These are phyloP conservation scores for Heteromyza rotundicornis DNA, from an alignment of 2,888 invertebrate genomes.

Conservation along the genomic window DNA sequence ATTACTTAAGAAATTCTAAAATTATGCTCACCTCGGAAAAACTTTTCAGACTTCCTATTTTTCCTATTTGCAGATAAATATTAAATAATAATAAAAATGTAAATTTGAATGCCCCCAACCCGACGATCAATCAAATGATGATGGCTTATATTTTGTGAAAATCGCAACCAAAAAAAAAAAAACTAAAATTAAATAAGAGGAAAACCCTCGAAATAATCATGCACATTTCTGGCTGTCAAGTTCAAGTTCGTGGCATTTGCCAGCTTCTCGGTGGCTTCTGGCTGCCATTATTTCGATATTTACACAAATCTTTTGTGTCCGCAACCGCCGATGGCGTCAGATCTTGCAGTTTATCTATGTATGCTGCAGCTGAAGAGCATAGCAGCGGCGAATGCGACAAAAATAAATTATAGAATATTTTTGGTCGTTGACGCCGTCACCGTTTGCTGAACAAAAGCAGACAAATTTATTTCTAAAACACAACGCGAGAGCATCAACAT, in stretches of 20 bases:
- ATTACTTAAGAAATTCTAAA: too few relatives aligned
- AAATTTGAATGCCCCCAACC: too few relatives aligned
- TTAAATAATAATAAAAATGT: too few relatives aligned
- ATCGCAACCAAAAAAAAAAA: conserved; percentile 44
- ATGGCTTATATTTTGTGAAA: too few relatives aligned
- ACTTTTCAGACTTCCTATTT: too few relatives aligned
- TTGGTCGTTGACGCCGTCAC: not conserved
- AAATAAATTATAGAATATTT: not conserved
- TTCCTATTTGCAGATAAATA: too few relatives aligned
- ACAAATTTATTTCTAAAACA: not conserved
- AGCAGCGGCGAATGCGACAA: not conserved
- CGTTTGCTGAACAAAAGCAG: not conserved
- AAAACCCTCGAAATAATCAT: conserved; percentile 9
- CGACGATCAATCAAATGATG: too few relatives aligned
- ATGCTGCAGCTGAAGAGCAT: not conserved
- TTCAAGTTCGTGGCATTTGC: conserved; percentile 53
- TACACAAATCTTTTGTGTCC: not conserved
- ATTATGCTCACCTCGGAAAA: too few relatives aligned
- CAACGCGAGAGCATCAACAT: not conserved
- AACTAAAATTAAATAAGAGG: conserved; percentile 23
- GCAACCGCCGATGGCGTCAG: not conserved
- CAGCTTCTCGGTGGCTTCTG: not conserved
- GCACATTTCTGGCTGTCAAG: conserved; percentile 43
- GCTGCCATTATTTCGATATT: not conserved
- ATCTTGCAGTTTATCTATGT: not conserved